A percentile compares a stretch with the other conserved stretches of the same genome.
Evolutionary conservation across 2,888 invertebrate species (phyloP).

Genomic region (Congeria kusceri): DNA sequence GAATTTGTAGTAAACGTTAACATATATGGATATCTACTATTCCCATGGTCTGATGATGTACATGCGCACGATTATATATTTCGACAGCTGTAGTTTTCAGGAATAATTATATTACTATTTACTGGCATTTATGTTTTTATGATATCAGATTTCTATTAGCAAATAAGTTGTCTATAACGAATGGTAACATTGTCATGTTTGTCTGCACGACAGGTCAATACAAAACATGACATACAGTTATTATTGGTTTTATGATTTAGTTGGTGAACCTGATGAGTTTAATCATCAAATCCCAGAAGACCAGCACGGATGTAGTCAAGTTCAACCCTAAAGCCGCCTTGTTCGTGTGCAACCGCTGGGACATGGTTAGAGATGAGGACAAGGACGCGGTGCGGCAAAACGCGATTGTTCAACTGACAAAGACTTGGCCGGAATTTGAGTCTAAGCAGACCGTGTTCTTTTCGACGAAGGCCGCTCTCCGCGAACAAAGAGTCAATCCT

Average conservation of each 20-base stretch:
- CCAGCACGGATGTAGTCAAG: constrained; percentile 51
- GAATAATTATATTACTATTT: no score
- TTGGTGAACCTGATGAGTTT: constrained; percentile 72
- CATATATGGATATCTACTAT: no score
- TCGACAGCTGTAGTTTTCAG: no score
- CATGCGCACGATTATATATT: no score
- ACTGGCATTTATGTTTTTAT: no score
- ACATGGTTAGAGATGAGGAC: constrained; percentile 70
- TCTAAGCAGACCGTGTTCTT: constrained; percentile 70
- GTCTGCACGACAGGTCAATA: no score
- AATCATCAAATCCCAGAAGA: constrained; percentile 70
- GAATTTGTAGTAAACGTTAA: no score
- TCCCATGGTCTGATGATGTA: no score
- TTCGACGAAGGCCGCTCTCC: constrained; percentile 66
- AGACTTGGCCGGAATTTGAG: constrained; percentile 75
- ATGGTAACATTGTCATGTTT: no score
- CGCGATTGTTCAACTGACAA: constrained; percentile 58
- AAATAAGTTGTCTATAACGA: no score
- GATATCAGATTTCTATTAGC: no score
- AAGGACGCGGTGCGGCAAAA: constrained; percentile 65
- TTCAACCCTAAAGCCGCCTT: constrained; percentile 78
- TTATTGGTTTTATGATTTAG: constrained; percentile 62
- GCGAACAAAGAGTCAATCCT: constrained; percentile 53
- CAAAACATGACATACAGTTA: no score
- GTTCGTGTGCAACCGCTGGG: constrained; percentile 82